Evolutionary conservation across 2,888 invertebrate species (phyloP), one percentile per base, ranked within the genome.

Genomic region (Caenorhabditis virilis): DNA sequence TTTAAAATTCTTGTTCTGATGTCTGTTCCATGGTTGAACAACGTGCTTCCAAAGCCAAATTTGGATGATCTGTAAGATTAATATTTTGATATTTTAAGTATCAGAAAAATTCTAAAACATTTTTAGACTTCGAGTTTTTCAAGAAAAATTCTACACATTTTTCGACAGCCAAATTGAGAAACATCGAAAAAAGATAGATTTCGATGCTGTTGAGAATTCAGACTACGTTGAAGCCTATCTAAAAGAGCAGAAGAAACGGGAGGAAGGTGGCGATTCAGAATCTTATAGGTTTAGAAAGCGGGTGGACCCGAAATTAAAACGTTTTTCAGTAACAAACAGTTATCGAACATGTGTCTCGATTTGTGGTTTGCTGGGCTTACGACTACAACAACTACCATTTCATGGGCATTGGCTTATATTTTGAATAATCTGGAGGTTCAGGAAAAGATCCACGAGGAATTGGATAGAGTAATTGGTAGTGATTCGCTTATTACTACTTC

Each of bases 401-500:
- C 47, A 3, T 68, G 68, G 68, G 47, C 51, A 11, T 49, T 68
- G 4, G 57, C 58, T 1, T 68, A 59, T 30, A 49, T 45, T 5
- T 33, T 68, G n/a, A 63, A 68, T 20, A 26, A 72, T 26, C 57
- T 42, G 7, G 51, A 59, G 0, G 59, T 53, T 23, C 74, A 74
- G 30, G 46, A 39, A 23, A 69, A 59, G 41, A 26, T 72, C 1
- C 73, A 72, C 16, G 59, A 69, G 26, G 74, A 74, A 38, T 20
- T 74, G 41, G 61, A 69, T 23, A n/a, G 51, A 16, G 70, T 73
- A n/a, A 68, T 73, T 16, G 71, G 69, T n/a, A 60, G 52, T 30
- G 73, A 71, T 33, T 38, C 66, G 13, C 11, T 56, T 7, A 54
- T 74, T 11, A 71, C 56, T 6, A 62, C 61, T 45, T 38, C 56